Evolutionary conservation across 2,113 vertebrate genomes (phyloP).

Genomic region (Rhinogobius similis): DNA sequence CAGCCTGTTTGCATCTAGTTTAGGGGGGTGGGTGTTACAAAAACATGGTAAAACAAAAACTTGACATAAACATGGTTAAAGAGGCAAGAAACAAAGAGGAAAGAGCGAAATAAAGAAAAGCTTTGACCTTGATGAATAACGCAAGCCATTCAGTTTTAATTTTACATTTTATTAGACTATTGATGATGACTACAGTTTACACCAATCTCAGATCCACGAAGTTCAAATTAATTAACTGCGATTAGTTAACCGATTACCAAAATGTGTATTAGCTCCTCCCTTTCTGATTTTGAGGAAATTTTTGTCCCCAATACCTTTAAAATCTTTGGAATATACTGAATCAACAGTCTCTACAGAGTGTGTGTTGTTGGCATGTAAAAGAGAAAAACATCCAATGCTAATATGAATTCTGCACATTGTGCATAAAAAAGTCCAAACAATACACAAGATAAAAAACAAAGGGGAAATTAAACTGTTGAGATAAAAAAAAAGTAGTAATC

Average conservation of each 20-base stretch:
- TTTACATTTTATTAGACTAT: constrained; percentile 87
- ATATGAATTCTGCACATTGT: constrained; percentile 9
- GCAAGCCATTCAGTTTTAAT: constrained; percentile 79
- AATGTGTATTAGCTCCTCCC: constrained; percentile 5
- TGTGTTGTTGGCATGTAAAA: constrained; percentile 14
- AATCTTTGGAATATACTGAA: constrained; percentile 27
- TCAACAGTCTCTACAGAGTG: constrained; percentile 24
- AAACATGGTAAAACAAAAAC: constrained; percentile 86
- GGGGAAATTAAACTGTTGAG: constrained; percentile 23
- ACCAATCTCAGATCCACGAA: constrained; percentile 89
- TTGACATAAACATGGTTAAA: constrained; percentile 16
- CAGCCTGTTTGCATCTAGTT: constrained; percentile 93
- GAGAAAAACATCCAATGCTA: constrained; percentile 8
- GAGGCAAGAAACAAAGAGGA: constrained; percentile 24
- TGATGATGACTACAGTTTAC: constrained; percentile 88
- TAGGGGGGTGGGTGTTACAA: constrained; percentile 78
- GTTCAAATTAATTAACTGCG: constrained; percentile 62
- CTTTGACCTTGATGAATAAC: constrained; percentile 73
- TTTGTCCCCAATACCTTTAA: not conserved
- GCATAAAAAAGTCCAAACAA: not conserved
- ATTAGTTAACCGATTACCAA: constrained; percentile 31
- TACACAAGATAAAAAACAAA: constrained; percentile 35
- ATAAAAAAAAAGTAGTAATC: constrained; percentile 47
- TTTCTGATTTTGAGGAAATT: constrained; percentile 8
- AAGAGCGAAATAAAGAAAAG: constrained; percentile 42